Base-by-base conservation (phyloP, 2,113 vertebrate genomes). In the Trichomycterus rosablanca region DNA sequence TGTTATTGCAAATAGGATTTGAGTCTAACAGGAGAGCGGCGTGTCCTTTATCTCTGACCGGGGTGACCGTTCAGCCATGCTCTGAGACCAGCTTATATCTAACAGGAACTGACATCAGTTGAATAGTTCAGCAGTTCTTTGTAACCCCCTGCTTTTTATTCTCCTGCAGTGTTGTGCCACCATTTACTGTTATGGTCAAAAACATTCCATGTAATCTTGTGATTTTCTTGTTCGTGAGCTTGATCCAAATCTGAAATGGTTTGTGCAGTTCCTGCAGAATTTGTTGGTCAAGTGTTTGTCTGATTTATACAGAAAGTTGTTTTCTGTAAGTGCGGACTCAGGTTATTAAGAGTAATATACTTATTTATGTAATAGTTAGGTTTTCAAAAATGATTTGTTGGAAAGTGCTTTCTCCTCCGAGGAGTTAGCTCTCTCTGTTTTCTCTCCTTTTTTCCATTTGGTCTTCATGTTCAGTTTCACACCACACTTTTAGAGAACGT, bases 71-170 rank as follows among this genome's bases (percentile, higher is more conserved):
- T 78, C 78, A 67, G 71, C 61, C 70, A 43, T 39, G 59, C 61
- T 50, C 68, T 76, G 74, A 73, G 9, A 58, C 59, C 71, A 73
- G 70, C 52, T 78, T 66, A 59, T 66, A 62, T 75, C 72, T 71
- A 83, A 83, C 76, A 49, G 52, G 64, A 75, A 66, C 69, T 75
- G 81, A 83, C 83, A 82, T 67, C 63, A 74, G 74, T 67, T 72
- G 74, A 80, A 80, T 79, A 75, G 77, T 73, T 72, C 69, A 58
- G 68, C 51, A 20, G 51, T 63, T 64, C 76, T 80, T 77, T 65
- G 63, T 56, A 15, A 64, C 35, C 59, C 70, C 64, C 66, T n/a
- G 20, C n/a, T 35, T 59, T 34, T 59, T 35, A 10, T 28, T 5
- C 24, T 19, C 12, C 6, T 4, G 19, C 14, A 2, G 1, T 2